These are phyloP conservation scores for Hiodon alosoides DNA, from an alignment of 2,113 vertebrate genomes.

Conservation along the genomic window DNA sequence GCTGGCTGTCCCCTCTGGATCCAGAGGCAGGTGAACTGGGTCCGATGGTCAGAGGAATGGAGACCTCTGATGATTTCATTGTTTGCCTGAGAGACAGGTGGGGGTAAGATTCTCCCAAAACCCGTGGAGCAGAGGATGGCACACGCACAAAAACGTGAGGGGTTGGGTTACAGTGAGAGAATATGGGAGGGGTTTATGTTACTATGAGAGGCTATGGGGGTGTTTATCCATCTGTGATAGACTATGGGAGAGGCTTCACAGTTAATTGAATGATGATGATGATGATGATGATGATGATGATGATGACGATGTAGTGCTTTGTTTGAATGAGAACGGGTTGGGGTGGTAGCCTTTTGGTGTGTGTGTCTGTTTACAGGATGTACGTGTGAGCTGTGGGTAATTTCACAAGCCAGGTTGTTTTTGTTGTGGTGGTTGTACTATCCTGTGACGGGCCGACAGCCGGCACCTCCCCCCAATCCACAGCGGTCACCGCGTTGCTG, in stretches of 20 bases:
- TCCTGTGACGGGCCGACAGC: background rate
- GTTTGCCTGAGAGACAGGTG: background rate
- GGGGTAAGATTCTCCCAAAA: background rate
- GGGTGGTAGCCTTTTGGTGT: background rate
- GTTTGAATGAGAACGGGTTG: background rate
- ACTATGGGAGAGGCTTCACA: no score
- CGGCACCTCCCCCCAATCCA: background rate
- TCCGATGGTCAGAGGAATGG: no score
- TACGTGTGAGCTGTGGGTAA: background rate
- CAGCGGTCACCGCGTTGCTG: background rate
- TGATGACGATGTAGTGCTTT: background rate
- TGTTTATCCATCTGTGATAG: no score
- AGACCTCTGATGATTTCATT: background rate
- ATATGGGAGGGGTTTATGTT: no score
- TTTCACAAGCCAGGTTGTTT: conserved; percentile 7
- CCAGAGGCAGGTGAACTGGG: no score
- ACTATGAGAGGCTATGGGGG: no score
- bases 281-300: no score
- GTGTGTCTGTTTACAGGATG: background rate
- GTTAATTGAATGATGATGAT: no score
- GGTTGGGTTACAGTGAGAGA: no score
- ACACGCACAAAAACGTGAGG: background rate
- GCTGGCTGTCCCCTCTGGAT: no score
- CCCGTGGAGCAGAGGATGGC: background rate
- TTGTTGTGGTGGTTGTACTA: background rate